These are phyloP conservation scores for Aplodontia rufa DNA, from an alignment of 2,113 vertebrate genomes.

Conservation along the genomic window DNA sequence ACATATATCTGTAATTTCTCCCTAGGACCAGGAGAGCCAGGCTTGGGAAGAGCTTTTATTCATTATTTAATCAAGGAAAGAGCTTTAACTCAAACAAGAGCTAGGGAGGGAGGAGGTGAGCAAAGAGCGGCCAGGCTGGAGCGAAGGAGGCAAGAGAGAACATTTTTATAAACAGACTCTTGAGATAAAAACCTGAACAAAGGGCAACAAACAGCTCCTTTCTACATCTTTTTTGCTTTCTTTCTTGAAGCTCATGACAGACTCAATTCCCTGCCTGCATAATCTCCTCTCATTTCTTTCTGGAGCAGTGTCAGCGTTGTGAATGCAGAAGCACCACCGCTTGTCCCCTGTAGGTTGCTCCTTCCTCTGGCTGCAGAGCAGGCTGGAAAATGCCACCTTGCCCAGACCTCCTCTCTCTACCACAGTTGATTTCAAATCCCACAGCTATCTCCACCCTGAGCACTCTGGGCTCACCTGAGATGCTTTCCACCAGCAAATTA, in stretches of 20 bases:
- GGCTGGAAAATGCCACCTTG: neutral
- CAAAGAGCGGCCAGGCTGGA: neutral
- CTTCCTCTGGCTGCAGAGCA: neutral
- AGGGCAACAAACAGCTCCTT: conserved; percentile 65
- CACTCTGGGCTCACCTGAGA: neutral
- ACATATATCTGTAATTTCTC: conserved; percentile 69
- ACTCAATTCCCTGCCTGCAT: conserved; percentile 61
- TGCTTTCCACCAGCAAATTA: neutral
- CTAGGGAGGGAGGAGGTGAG: neutral
- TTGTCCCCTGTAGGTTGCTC: neutral
- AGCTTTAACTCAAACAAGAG: conserved; percentile 65
- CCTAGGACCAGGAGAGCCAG: conserved; percentile 46
- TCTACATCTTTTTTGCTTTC: conserved; percentile 20
- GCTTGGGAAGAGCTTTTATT: conserved; percentile 62
- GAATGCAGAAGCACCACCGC: conserved; percentile 47
- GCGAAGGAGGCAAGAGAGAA: neutral
- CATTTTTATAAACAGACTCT: conserved; percentile 70
- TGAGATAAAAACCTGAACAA: conserved; percentile 72
- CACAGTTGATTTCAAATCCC: neutral
- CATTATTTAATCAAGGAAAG: conserved; percentile 76
- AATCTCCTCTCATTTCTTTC: conserved; percentile 65
- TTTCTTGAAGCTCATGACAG: conserved; percentile 66
- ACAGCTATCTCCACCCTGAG: neutral
- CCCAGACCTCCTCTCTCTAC: neutral
- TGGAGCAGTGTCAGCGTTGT: conserved; percentile 11